Base-by-base conservation (phyloP, 2,113 vertebrate genomes). In the Notarius quadriscutis region DNA sequence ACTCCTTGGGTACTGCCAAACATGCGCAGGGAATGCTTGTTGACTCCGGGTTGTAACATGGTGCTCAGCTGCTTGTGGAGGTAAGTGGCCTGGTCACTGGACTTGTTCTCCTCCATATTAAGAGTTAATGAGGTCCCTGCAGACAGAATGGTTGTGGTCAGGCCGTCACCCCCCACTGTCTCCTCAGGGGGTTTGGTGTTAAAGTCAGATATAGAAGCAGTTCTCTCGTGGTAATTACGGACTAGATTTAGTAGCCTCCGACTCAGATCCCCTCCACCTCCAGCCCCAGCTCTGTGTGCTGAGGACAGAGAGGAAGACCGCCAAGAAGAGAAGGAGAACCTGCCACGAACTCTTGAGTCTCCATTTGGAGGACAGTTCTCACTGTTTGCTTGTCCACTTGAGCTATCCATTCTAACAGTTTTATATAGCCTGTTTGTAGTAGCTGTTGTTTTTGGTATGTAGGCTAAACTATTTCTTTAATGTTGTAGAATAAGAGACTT, bases 21-120 rank as follows among this genome's bases (percentile, higher is more conserved):
- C 96, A 98, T 97, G 85, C 98, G 97, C 89, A 99, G 94, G 77
- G 97, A 99, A 94, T 99, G 99, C 95, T 99, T 99, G 95, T 99
- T 99, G 93, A 99, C 96, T 74, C 97, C 97, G 0, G 97, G 98
- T 93, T 97, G 97, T 91, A 99, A 94, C 95, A 99, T 92, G 86
- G 96, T 94, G 84, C 96, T 95, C 88, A 99, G 95, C 90, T 97
- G 96, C 88, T 93, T 94, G 93, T 97, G 97, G 95, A 98, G 96
- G 92, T 94, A 97, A 79, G 71, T 93, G 84, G 91, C 88, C 65
- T 91, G 88, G 69, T 95, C 92, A 34, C 1, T 2, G 22, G 63
- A 55, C 60, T 58, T 63, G 8, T 27, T 18, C 6, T 90, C 89
- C 48, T 92, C 91, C 1, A 58, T 20, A 15, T 85, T 82, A 25